Evolutionary conservation across 1,140 invertebrate genomes (phyloP).

Genomic region (Drosophila insularis): DNA sequence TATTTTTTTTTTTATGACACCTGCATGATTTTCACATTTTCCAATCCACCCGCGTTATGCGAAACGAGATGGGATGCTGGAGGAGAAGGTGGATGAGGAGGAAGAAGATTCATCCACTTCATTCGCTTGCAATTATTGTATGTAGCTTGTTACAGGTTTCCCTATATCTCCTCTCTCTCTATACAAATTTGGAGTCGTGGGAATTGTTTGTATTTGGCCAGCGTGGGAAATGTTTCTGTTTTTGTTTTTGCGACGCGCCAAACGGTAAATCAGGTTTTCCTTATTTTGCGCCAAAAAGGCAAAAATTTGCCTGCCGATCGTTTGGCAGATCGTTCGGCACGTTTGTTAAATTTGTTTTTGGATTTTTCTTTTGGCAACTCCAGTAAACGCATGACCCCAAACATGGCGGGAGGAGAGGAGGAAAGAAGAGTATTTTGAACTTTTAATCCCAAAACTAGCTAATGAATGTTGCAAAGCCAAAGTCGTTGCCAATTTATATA

Average conservation of each 20-base stretch:
- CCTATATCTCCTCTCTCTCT: slow-evolving; percentile 49
- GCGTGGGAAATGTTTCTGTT: slow-evolving; percentile 64
- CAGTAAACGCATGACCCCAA: slow-evolving; percentile 37
- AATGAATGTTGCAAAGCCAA: slow-evolving; percentile 7
- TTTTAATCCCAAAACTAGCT: slow-evolving; percentile 34
- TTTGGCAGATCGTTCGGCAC: slow-evolving; percentile 49
- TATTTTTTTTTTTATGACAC: slow-evolving; percentile 64
- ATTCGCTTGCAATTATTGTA: slow-evolving; percentile 68
- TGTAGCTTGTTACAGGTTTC: slow-evolving; percentile 69
- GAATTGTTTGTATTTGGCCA: slow-evolving; percentile 68
- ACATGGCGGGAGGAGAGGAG: background rate
- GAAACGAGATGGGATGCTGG: too few relatives aligned
- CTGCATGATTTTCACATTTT: slow-evolving; percentile 77
- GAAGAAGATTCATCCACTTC: slow-evolving; percentile 45
- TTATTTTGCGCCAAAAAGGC: slow-evolving; percentile 31
- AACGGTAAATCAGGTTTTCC: slow-evolving; percentile 79
- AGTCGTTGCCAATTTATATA: slow-evolving; percentile 33
- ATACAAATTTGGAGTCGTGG: slow-evolving; percentile 80
- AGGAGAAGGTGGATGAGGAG: background rate
- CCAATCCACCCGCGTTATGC: slow-evolving; percentile 51
- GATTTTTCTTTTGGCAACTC: slow-evolving; percentile 26
- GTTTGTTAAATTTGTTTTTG: slow-evolving; percentile 33
- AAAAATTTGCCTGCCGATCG: slow-evolving; percentile 56
- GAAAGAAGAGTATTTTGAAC: slow-evolving; percentile 45
- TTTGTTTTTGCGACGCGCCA: slow-evolving; percentile 33